Evolutionary conservation across 2,113 vertebrate genomes (phyloP).

Genomic region (Oreamnos americanus): DNA sequence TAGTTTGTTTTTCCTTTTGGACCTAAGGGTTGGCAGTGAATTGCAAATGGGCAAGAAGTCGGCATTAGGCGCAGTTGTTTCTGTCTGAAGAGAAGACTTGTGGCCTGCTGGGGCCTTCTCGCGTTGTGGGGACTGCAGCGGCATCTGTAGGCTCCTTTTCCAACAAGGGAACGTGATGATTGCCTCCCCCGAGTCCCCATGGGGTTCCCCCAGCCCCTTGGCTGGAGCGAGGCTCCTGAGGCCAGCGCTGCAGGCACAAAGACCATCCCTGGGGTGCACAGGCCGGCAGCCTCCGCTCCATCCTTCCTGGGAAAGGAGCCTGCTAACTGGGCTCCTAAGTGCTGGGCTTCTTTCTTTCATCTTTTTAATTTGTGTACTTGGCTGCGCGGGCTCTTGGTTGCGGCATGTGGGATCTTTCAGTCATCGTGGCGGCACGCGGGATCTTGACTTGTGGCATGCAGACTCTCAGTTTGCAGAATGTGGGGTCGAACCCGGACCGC

Average conservation of each 20-base stretch:
- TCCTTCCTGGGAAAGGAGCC: not conserved
- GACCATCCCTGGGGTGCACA: not conserved
- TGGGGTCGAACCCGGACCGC: not conserved
- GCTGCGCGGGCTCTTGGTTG: not conserved
- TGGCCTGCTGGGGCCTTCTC: not conserved
- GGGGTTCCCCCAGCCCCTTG: fast-evolving
- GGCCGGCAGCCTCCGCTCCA: fast-evolving
- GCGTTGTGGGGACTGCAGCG: fast-evolving
- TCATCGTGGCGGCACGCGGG: fast-evolving
- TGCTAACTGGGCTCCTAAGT: not conserved
- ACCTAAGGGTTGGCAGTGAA: not conserved
- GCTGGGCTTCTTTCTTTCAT: not conserved
- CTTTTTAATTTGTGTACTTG: not conserved
- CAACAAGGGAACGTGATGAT: fast-evolving
- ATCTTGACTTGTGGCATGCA: not conserved
- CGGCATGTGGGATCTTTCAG: not conserved
- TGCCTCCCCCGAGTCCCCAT: not conserved
- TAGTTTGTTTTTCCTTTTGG: not conserved
- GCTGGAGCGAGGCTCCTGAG: not conserved
- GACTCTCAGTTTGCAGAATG: not conserved
- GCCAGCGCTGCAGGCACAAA: not conserved
- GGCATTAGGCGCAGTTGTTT: not conserved
- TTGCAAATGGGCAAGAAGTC: not conserved
- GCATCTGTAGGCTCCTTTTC: not conserved
- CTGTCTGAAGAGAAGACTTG: no score